A percentile compares a stretch with the other conserved stretches of the same genome.
phyloP scores from a whole-genome alignment of 2,888 invertebrate species.

The Campoplex capitator region DNA sequence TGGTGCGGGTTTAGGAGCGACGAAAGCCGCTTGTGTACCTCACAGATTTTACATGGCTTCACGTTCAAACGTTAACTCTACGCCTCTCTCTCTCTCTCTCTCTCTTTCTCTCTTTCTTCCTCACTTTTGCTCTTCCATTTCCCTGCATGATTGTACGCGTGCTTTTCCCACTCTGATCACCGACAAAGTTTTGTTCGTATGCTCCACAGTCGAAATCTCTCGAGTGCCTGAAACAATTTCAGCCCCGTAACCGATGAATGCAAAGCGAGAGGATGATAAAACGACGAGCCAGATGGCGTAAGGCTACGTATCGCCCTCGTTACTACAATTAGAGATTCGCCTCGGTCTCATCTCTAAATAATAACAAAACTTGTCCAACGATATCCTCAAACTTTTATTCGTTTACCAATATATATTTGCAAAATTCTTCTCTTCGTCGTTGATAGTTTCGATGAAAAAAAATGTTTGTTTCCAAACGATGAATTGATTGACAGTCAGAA shows the following conservation, averaged over 20 bases:
- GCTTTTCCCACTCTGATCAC: slow-evolving; percentile 35
- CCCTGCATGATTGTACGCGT: neutral
- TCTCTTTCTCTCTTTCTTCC: slow-evolving; percentile 9
- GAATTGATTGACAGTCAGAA: neutral
- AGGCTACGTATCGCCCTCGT: slow-evolving; percentile 80
- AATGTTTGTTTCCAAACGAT: neutral
- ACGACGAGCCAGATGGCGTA: slow-evolving; percentile 80
- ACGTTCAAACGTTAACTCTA: slow-evolving; percentile 65
- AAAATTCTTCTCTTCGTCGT: neutral
- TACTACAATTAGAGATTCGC: slow-evolving; percentile 82
- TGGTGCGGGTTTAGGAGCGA: slow-evolving; percentile 82
- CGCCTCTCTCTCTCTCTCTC: slow-evolving; percentile 13
- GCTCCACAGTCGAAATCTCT: slow-evolving; percentile 29
- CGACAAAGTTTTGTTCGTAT: slow-evolving; percentile 71
- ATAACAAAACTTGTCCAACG: slow-evolving; percentile 73
- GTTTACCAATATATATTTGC: neutral
- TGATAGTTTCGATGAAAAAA: neutral
- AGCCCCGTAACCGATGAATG: slow-evolving; percentile 68
- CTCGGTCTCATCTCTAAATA: slow-evolving; percentile 81
- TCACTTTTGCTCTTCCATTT: slow-evolving; percentile 38
- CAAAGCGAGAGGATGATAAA: slow-evolving; percentile 61
- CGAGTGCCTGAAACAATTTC: slow-evolving; percentile 74
- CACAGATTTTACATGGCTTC: slow-evolving; percentile 80
- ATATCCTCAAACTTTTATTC: neutral
- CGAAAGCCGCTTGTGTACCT: slow-evolving; percentile 81